Evolutionary conservation across 2,888 invertebrate genomes (phyloP), one percentile per base, ranked within the genome.

Genomic region (Oxystoma pomonae): DNA sequence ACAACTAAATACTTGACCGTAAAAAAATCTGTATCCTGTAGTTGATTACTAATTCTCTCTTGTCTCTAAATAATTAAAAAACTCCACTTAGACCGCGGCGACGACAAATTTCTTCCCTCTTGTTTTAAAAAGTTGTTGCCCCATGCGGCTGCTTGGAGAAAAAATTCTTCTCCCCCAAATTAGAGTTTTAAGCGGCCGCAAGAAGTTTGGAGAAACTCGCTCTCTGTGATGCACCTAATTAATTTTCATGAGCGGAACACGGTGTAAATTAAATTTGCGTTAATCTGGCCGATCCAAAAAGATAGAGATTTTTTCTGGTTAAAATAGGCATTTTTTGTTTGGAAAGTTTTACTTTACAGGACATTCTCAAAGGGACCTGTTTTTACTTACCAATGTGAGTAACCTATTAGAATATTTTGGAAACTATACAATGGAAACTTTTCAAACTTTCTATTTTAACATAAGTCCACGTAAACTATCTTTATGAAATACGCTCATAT

Each of bases 31-130:
- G 57, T 62, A 55, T 62, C 53, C 21, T 61, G 60, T n/a, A n/a
- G 53, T 63, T 55, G 50, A 65, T 61, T 65, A 56, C 65, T 60
- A 65, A 65, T 65, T 55, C 58, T 62, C 63, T 52, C 60, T 63
- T 65, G 65, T 65, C 59, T 61, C 59, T 56, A 63, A 65, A 65
- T 65, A 65, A 65, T 65, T 65, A 65, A 65, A 59, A 57, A 63
- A 60, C 58, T 57, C 65, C 65, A 65, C 65, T 65, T 65, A 63
- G 60, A 63, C 61, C 63, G 55, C 63, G 61, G 63, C 60, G 35
- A 35, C 35, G 35, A 35, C 35, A 35, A 35, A 35, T 35, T 35
- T 35, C 35, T 35, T 35, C 12, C 35, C 35, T 35, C 35, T 35
- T 35, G 35, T 35, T 35, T 35, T 35, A 35, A 35, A 7, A 35